These are phyloP conservation scores for Sapayoa aenigma DNA, from an alignment of 2,113 vertebrate genomes.

Conservation along the genomic window DNA sequence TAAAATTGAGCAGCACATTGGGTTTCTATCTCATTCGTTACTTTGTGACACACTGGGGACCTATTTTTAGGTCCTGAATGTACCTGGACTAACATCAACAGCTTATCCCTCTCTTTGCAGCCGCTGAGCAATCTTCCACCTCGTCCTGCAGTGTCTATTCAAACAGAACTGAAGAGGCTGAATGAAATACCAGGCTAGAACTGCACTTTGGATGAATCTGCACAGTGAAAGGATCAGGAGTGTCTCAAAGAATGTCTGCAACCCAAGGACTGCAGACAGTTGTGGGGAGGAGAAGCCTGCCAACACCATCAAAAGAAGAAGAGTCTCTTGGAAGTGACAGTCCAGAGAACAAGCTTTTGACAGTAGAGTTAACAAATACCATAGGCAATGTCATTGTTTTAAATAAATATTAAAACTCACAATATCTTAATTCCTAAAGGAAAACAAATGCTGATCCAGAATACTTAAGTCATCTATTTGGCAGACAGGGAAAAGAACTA, in stretches of 20 bases:
- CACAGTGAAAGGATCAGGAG: neutral
- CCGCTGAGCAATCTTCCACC: neutral
- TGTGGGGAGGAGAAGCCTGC: neutral
- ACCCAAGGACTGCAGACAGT: neutral
- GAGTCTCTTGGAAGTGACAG: neutral
- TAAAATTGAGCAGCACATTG: neutral
- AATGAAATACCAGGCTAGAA: neutral
- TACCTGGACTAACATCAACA: neutral
- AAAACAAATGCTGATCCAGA: neutral
- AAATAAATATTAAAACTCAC: neutral
- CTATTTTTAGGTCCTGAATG: neutral
- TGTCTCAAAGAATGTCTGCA: neutral
- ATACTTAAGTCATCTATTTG: neutral
- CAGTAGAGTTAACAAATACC: neutral
- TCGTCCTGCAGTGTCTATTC: neutral
- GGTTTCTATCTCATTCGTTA: constrained; percentile 29
- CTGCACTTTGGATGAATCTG: neutral
- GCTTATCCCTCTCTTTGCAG: neutral
- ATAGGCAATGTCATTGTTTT: neutral
- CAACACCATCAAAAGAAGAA: neutral
- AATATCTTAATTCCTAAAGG: neutral
- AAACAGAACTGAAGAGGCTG: neutral
- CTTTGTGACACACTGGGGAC: neutral
- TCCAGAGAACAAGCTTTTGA: neutral
- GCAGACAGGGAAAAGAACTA: neutral